Percentiles rank a stretch among this genome's conserved stretches.
phyloP scores from a whole-genome alignment of 2,888 invertebrate species.

The Nomada lathburiana region DNA sequence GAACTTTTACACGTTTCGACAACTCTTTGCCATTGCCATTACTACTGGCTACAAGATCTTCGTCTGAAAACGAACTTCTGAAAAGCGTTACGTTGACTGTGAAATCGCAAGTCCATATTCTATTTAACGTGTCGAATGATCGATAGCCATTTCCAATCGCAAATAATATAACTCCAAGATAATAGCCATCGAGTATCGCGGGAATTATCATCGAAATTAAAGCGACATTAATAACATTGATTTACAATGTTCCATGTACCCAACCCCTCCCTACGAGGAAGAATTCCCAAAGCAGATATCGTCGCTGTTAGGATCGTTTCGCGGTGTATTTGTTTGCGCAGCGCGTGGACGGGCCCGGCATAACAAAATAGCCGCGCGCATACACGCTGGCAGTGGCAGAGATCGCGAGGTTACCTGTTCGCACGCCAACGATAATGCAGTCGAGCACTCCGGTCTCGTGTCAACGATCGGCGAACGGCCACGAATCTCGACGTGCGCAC shows the following conservation, averaged over 20 bases:
- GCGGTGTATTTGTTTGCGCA: slow-evolving; percentile 77
- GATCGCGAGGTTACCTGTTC: slow-evolving; percentile 75
- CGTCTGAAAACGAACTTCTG: too few relatives aligned
- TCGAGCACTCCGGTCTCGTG: slow-evolving; percentile 72
- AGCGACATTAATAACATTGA: slow-evolving; percentile 14
- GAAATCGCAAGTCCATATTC: not conserved
- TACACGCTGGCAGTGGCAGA: slow-evolving; percentile 48
- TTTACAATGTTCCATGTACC: not conserved
- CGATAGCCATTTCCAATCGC: not conserved
- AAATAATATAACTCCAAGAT: not conserved
- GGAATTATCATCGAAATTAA: slow-evolving; percentile 7
- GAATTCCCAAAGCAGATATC: slow-evolving; percentile 31
- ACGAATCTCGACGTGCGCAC: slow-evolving; percentile 74
- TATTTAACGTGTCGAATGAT: slow-evolving; percentile 9
- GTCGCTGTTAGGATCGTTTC: slow-evolving; percentile 52
- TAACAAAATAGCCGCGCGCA: slow-evolving; percentile 68
- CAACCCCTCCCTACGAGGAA: not conserved
- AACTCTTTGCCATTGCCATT: too few relatives aligned
- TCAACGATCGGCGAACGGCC: slow-evolving; percentile 75
- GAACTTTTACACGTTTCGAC: not conserved
- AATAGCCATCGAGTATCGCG: not conserved
- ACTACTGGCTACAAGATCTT: too few relatives aligned
- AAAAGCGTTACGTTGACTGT: not conserved
- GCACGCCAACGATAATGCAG: slow-evolving; percentile 73
- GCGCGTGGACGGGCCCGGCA: slow-evolving; percentile 73